These are phyloP conservation scores for Limonius californicus DNA, from an alignment of 1,140 invertebrate genomes.

Conservation along the genomic window DNA sequence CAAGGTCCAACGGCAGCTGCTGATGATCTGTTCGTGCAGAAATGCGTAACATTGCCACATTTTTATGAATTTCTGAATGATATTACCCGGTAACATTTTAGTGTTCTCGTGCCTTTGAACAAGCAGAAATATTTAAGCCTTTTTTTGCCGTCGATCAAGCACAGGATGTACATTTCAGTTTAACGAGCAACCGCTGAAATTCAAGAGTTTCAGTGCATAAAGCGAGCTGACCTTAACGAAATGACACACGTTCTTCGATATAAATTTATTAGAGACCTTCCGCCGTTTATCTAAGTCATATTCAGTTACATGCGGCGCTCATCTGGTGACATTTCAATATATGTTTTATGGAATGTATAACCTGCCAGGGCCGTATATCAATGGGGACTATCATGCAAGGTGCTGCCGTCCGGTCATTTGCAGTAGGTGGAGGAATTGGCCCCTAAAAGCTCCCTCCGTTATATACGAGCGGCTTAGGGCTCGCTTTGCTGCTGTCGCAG, in stretches of 20 bases:
- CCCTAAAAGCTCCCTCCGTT: slow-evolving; percentile 26
- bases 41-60: slow-evolving; percentile 11
- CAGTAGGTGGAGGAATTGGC: slow-evolving; percentile 14
- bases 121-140: too few species aligned
- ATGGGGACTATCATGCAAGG: slow-evolving; percentile 42
- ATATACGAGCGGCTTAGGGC: slow-evolving; percentile 21
- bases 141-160: too few species aligned
- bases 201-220: neutral
- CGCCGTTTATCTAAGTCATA: slow-evolving; percentile 30
- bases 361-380: slow-evolving; percentile 41
- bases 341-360: slow-evolving; percentile 44
- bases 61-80: slow-evolving; percentile 27
- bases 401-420: slow-evolving; percentile 37
- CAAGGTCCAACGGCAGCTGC: too few species aligned
- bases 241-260: slow-evolving; percentile 3
- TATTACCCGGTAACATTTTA: too few species aligned
- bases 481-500: neutral
- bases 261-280: slow-evolving; percentile 25
- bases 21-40: too few species aligned
- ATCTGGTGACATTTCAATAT: slow-evolving; percentile 42
- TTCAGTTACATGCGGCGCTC: slow-evolving; percentile 35
- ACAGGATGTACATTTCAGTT: too few species aligned
- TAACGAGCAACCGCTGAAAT: slow-evolving; percentile 24
- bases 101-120: too few species aligned
- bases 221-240: neutral